Conservation (phyloP, 2,888 invertebrate genomes). For the Ariolimax columbianus region DNA sequence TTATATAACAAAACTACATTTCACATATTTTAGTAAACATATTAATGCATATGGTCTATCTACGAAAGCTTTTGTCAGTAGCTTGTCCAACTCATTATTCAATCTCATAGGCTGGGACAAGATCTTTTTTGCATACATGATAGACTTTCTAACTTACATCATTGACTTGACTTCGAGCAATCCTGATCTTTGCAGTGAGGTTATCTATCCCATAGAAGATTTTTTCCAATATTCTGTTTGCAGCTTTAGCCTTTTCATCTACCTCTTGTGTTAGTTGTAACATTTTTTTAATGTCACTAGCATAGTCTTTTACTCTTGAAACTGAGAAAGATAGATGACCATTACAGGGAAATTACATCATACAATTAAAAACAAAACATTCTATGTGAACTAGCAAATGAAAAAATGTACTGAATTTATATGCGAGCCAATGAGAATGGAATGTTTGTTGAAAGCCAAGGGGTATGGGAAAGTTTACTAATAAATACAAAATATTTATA, state of each 20-base stretch:
- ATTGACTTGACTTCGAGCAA: slow-evolving; percentile 48
- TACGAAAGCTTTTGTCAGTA: background rate
- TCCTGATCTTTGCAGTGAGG: slow-evolving; percentile 40
- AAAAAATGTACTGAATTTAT: too few species aligned
- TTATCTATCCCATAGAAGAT: slow-evolving; percentile 23
- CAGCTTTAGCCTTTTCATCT: slow-evolving; percentile 16
- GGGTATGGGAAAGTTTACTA: too few species aligned
- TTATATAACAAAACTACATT: too few species aligned
- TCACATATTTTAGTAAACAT: too few species aligned
- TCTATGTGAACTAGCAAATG: too few species aligned
- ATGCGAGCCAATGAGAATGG: too few species aligned
- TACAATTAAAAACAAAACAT: background rate
- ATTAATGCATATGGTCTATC: too few species aligned
- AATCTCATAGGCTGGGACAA: background rate
- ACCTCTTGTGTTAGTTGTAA: slow-evolving; percentile 19
- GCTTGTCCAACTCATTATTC: background rate
- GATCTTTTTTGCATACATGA: background rate
- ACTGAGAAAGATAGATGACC: background rate
- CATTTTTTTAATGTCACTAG: slow-evolving; percentile 27
- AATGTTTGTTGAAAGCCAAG: too few species aligned
- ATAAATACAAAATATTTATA: too few species aligned
- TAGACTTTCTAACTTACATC: slow-evolving; percentile 40
- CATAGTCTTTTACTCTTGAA: slow-evolving; percentile 15
- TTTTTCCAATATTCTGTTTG: slow-evolving; percentile 5
- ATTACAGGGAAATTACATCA: background rate